These are phyloP conservation scores for Venturia canescens DNA, from an alignment of 1,140 invertebrate genomes.

Conservation along the genomic window DNA sequence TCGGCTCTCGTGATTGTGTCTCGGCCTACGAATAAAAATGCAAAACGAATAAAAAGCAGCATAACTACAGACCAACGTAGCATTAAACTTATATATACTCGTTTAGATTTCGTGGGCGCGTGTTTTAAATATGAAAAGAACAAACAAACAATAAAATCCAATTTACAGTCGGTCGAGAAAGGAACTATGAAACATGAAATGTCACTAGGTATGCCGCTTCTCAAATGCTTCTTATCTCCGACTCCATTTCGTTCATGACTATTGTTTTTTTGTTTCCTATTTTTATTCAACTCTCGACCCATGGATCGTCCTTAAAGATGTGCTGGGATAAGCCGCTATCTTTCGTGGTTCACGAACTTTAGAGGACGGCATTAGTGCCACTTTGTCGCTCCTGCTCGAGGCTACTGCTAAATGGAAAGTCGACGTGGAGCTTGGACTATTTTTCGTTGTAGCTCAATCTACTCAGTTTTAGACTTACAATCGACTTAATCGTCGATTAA, in stretches of 20 bases:
- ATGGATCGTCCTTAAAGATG: neutral
- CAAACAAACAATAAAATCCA: slow-evolving; percentile 36
- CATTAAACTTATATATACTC: slow-evolving; percentile 19
- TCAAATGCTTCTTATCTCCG: slow-evolving; percentile 38
- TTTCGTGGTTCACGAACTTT: neutral
- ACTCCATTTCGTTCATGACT: slow-evolving; percentile 9
- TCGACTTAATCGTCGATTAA: neutral
- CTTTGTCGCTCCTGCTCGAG: neutral
- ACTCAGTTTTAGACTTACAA: neutral
- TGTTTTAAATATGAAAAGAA: slow-evolving; percentile 38
- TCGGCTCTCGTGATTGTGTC: slow-evolving; percentile 41
- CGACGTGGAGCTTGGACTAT: neutral
- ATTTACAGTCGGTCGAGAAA: slow-evolving; percentile 54
- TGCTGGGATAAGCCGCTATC: neutral
- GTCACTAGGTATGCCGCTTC: slow-evolving; percentile 50
- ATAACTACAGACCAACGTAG: slow-evolving; percentile 41
- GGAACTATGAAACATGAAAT: slow-evolving; percentile 46
- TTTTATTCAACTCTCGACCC: neutral
- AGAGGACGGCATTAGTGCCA: neutral
- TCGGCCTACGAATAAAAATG: slow-evolving; percentile 25
- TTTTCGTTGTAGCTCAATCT: neutral
- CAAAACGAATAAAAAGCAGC: slow-evolving; percentile 21
- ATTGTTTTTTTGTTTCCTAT: too few relatives aligned
- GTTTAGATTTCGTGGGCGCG: slow-evolving; percentile 35
- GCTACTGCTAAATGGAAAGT: neutral